phyloP scores from a whole-genome alignment of 2,797 vertebrate species.

The Threskiornis aethiopicus region DNA sequence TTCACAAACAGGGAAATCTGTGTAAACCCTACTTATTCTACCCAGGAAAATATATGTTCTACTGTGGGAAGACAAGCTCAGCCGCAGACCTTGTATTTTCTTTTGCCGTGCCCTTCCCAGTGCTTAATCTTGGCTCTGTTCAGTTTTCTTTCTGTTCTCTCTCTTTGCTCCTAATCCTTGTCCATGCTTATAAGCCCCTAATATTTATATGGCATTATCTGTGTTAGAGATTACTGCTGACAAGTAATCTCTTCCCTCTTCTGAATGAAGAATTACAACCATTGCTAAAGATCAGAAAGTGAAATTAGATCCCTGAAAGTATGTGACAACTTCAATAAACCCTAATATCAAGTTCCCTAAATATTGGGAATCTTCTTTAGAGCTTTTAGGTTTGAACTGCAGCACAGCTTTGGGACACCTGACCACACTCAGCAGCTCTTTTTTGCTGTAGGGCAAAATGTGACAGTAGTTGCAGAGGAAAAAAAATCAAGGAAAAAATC shows the following conservation, averaged over 20 bases:
- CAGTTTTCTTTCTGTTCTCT: conserved; percentile 51
- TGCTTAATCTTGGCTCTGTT: conserved; percentile 59
- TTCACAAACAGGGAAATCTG: not conserved
- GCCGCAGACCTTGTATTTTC: not conserved
- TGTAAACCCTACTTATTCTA: not conserved
- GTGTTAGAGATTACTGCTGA: conserved; percentile 61
- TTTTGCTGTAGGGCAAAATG: not conserved
- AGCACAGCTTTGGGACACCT: not conserved
- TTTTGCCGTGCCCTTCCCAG: not conserved
- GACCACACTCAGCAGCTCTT: not conserved
- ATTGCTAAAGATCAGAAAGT: conserved; percentile 60
- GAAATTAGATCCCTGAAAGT: conserved; percentile 45
- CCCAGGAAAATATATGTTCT: not conserved
- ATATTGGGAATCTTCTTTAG: not conserved
- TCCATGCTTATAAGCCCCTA: conserved; percentile 65
- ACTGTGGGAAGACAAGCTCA: not conserved
- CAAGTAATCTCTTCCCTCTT: conserved; percentile 63
- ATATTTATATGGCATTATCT: conserved; percentile 70
- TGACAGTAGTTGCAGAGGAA: not conserved
- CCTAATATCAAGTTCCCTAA: conserved; percentile 11
- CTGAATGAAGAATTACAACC: conserved; percentile 54
- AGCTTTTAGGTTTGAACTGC: not conserved
- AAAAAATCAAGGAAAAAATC: not conserved
- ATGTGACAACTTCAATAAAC: conserved; percentile 28
- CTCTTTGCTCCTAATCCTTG: conserved; percentile 60